Conservation (phyloP, 2,888 invertebrate genomes). For the Pherbina coryleti region DNA sequence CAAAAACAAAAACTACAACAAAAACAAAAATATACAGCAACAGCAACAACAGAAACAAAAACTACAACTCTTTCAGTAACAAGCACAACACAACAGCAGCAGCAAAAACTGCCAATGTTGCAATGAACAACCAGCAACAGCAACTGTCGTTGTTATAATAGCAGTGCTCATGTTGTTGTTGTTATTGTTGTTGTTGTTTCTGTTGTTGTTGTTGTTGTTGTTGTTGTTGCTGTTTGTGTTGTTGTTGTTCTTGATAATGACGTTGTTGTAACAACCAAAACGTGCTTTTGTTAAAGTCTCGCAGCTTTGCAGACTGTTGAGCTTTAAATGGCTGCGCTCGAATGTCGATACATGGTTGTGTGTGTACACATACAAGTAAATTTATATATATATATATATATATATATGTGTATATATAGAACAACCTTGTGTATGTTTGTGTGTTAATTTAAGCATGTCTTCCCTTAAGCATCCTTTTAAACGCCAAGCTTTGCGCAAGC, state of each 20-base stretch:
- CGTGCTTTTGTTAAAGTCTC: conserved; percentile 25
- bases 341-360: conserved; percentile 26
- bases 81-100: not conserved
- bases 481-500: not conserved
- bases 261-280: not conserved
- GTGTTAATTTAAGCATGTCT: not conserved
- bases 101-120: not conserved
- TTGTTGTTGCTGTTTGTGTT: not conserved
- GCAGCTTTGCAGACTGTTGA: conserved; percentile 3
- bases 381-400: no score
- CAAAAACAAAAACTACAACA: not conserved
- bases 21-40: not conserved
- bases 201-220: not conserved
- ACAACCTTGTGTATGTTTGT: not conserved
- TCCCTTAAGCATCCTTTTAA: not conserved
- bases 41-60: not conserved
- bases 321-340: conserved; percentile 7
- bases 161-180: not conserved
- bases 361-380: no score
- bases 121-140: not conserved
- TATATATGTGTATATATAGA: conserved; percentile 25
- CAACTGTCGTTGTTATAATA: not conserved
- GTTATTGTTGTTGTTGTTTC: conserved; percentile 2
- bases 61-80: not conserved
- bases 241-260: not conserved